These are phyloP conservation scores for Mesoligia furuncula DNA, from an alignment of 2,888 invertebrate species.

Conservation along the genomic window DNA sequence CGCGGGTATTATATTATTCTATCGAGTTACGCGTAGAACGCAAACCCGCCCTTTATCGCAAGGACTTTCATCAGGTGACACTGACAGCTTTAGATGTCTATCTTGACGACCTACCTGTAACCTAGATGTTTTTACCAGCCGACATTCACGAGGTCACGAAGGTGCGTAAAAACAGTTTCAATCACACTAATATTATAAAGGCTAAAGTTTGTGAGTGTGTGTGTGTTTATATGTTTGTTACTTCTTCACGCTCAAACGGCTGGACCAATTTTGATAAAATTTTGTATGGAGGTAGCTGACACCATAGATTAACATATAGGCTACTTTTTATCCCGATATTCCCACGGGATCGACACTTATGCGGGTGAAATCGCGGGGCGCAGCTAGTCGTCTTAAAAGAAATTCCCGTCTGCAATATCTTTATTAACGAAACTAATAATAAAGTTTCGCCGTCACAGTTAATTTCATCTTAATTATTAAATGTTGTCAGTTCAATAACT, in stretches of 20 bases:
- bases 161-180: background rate
- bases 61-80: slow-evolving; percentile 56
- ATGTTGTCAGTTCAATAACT: slow-evolving; percentile 34
- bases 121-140: slow-evolving; percentile 22
- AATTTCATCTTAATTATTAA: slow-evolving; percentile 36
- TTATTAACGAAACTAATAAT: slow-evolving; percentile 30
- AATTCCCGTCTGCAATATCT: background rate
- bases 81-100: slow-evolving; percentile 53
- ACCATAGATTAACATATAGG: too few species aligned
- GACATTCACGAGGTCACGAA: slow-evolving; percentile 24
- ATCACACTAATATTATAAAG: too few species aligned
- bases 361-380: too few species aligned
- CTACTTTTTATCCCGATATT: too few species aligned
- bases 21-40: slow-evolving; percentile 23
- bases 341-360: too few species aligned
- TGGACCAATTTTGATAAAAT: too few species aligned
- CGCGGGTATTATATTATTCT: slow-evolving; percentile 39
- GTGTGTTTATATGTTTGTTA: too few species aligned
- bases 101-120: slow-evolving; percentile 29
- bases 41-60: slow-evolving; percentile 34
- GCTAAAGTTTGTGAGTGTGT: too few species aligned
- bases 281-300: too few species aligned
- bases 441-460: slow-evolving; percentile 33
- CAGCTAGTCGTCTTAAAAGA: background rate
- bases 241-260: too few species aligned